These are phyloP conservation scores for Prunella himalayana DNA, from an alignment of 2,113 vertebrate genomes.

Conservation along the genomic window DNA sequence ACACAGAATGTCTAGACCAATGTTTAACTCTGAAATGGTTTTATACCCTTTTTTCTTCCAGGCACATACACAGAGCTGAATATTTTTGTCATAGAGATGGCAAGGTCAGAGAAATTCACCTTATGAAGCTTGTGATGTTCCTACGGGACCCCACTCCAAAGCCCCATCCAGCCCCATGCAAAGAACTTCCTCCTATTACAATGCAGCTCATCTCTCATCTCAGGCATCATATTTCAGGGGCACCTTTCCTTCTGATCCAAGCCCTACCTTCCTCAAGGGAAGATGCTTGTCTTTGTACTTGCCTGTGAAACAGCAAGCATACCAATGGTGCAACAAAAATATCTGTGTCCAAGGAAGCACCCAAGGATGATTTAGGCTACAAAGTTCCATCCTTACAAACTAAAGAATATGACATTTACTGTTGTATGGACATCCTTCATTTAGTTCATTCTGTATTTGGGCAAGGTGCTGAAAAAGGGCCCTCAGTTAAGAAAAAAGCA, in stretches of 20 bases:
- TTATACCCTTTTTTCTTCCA: not conserved
- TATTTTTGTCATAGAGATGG: not conserved
- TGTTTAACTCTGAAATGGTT: not conserved
- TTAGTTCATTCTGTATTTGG: not conserved
- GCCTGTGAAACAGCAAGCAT: not conserved
- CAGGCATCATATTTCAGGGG: not conserved
- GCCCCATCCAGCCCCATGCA: not conserved
- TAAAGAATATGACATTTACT: not conserved
- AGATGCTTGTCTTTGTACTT: not conserved
- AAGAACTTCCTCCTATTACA: not conserved
- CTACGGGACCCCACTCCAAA: not conserved
- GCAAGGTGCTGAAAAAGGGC: not conserved
- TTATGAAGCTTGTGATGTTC: not conserved
- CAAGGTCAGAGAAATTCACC: slow-evolving; percentile 24
- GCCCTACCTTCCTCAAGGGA: not conserved
- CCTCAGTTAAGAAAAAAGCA: not conserved
- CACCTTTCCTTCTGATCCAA: not conserved
- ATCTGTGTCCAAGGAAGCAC: not conserved
- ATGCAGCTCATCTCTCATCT: slow-evolving; percentile 2
- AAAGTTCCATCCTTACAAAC: not conserved
- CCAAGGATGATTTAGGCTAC: not conserved
- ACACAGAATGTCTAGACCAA: not conserved
- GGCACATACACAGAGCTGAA: not conserved
- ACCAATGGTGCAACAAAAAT: not conserved
- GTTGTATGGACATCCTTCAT: not conserved